Evolutionary conservation across 1,140 invertebrate species (phyloP).

Genomic region (Neuroterus valhalla): DNA sequence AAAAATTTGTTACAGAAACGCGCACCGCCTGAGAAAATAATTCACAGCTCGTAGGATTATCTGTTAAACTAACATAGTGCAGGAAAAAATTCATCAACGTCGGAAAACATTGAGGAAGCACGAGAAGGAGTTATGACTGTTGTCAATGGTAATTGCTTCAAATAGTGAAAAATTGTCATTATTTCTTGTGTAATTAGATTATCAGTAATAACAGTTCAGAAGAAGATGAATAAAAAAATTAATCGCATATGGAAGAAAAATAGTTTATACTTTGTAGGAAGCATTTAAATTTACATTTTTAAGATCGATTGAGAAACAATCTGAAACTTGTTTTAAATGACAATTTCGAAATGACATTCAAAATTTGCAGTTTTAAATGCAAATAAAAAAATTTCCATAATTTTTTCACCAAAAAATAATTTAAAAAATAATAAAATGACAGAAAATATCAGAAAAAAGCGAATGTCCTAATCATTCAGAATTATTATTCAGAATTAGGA

Average conservation of each 20-base stretch:
- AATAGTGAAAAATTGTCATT: background rate
- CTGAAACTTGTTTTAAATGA: too few relatives aligned
- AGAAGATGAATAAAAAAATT: constrained; percentile 11
- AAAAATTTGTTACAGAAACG: constrained; percentile 11
- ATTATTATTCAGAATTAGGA: constrained; percentile 6
- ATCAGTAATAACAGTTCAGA: background rate
- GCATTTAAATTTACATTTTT: too few relatives aligned
- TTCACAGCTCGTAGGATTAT: constrained; percentile 4
- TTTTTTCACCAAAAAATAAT: too few relatives aligned
- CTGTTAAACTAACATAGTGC: background rate
- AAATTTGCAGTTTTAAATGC: too few relatives aligned
- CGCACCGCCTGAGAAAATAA: constrained; percentile 10
- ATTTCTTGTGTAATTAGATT: too few relatives aligned
- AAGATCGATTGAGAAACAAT: too few relatives aligned
- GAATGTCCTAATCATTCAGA: background rate
- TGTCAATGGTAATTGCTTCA: constrained; percentile 55
- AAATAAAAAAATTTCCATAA: too few relatives aligned
- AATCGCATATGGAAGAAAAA: too few relatives aligned
- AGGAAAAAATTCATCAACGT: background rate
- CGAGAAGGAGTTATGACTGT: constrained; percentile 55
- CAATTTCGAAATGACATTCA: too few relatives aligned
- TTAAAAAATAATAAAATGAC: too few relatives aligned
- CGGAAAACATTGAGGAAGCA: background rate
- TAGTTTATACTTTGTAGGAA: too few relatives aligned
- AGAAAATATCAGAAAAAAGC: background rate